Evolutionary conservation across 2,113 vertebrate species (phyloP), one percentile per base, ranked within the genome.

Genomic region (Leucopsar rothschildi): DNA sequence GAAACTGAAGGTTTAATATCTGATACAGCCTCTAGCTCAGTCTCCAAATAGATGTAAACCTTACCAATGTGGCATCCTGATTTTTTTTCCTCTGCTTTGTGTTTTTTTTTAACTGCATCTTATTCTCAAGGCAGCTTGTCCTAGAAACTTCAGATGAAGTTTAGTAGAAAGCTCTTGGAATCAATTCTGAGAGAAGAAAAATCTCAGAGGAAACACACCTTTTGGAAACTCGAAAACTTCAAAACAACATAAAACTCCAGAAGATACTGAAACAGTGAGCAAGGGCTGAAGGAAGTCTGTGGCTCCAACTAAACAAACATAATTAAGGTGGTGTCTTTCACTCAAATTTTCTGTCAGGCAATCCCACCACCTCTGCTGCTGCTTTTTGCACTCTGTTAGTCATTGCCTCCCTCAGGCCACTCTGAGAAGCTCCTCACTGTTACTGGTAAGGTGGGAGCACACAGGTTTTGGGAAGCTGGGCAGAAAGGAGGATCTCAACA

Each of bases 91-190:
- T 28, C 71, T 91, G 52, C 24, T 82, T 75, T 78, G 28, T 82
- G 22, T 0, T 2, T 84, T 81, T 81, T 92, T 93, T 77, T 53
- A 70, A 86, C 64, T 83, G 15, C 27, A 71, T 90, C n/a, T 92
- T 88, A 78, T 95, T 87, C 86, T 77, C 92, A 93, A 93, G 57
- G 25, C 45, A 76, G 11, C 56, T 90, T 71, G 85, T 83, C 82
- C 82, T 71, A 89, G 92, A 88, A 96, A 95, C 93, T 96, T 93
- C 72, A 86, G 53, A 79, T 55, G 31, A 95, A 95, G 82, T 94
- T 93, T 81, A 77, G 71, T 39, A 86, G 71, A 92, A 94, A 93
- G 56, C 18, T 71, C 85, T 90, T 75, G 47, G 72, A 95, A 92
- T 83, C 64, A 88, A 93, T 95, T 84, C 83, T 88, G 76, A 90